Base-by-base conservation (phyloP, 2,113 vertebrate genomes). In the Ondatra zibethicus region DNA sequence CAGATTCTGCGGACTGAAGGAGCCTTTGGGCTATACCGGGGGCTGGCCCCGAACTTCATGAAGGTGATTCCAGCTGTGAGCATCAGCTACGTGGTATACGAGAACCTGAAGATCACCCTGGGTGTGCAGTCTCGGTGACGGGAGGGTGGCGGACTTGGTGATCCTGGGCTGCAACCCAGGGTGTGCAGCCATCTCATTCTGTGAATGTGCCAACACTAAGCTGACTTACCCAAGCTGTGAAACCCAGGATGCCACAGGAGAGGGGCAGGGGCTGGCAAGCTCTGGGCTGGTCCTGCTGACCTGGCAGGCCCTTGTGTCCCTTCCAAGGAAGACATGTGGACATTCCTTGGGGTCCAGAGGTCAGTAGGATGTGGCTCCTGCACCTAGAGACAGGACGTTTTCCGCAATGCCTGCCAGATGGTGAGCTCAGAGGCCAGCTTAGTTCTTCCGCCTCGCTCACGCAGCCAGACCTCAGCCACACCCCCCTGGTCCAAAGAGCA, bases 41-140 rank as follows among this genome's bases (percentile, higher is more conserved):
- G 99, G n/a, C 98, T 99, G 98, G 99, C 99, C 0, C 99, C 99
- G 16, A 99, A 99, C 98, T 99, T 99, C 61, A 99, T 99, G 99
- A 99, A 99, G 98, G 99, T 99, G 98, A 99, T 99, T 80, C 99
- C 99, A 0, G 99, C 99, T 0, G 99, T 99, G 36, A 99, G 99
- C 99, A 99, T 99, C 98, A 99, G 99, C 98, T 99, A 99, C 0
- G 99, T 99, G 98, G 99, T 99, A 0, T 99, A 99, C 3, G 99
- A 99, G 94, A 99, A 99, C 98, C 98, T 99, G 95, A 99, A 99
- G 98, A 98, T 99, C 96, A 98, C 98, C 0, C 98, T 99, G 95
- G 99, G 99, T 0, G 99, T 99, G 91, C 99, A 99, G 97, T 99
- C 99, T 0, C 99, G 99, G 98, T 99, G 99, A 99, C 96, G 77